phyloP scores from a whole-genome alignment of 2,888 invertebrate genomes.

The Archips xylosteana region DNA sequence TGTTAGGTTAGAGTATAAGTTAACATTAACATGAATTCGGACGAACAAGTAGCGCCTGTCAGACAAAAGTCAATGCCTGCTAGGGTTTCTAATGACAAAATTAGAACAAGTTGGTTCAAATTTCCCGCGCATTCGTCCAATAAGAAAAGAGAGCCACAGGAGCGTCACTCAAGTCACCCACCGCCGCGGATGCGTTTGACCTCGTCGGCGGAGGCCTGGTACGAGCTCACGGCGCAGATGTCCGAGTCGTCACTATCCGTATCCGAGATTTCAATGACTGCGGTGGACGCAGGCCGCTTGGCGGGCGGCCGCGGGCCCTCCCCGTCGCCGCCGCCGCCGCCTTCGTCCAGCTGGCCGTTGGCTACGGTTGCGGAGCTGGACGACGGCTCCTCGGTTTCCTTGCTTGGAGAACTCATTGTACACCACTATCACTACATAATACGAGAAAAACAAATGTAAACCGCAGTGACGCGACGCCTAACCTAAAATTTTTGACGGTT shows the following conservation, averaged over 20 bases:
- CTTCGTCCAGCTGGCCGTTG: slow-evolving; percentile 53
- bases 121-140: slow-evolving; percentile 67
- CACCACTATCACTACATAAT: slow-evolving; percentile 74
- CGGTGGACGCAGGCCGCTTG: slow-evolving; percentile 67
- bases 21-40: not conserved
- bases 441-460: slow-evolving; percentile 73
- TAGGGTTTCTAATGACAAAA: slow-evolving; percentile 15
- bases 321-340: slow-evolving; percentile 52
- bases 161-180: slow-evolving; percentile 58
- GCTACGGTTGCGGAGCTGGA: slow-evolving; percentile 60
- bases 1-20: not conserved
- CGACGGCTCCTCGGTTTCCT: slow-evolving; percentile 72
- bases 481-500: slow-evolving; percentile 78
- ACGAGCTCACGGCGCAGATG: slow-evolving; percentile 80
- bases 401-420: slow-evolving; percentile 77
- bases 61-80: not conserved
- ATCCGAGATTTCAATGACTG: slow-evolving; percentile 80
- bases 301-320: slow-evolving; percentile 69
- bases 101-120: slow-evolving; percentile 46
- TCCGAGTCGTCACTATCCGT: slow-evolving; percentile 83
- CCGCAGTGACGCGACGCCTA: slow-evolving; percentile 76
- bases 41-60: too few relatives aligned
- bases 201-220: slow-evolving; percentile 81
- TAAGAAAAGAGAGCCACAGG: slow-evolving; percentile 43
- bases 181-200: slow-evolving; percentile 81